phyloP scores from a whole-genome alignment of 2,888 invertebrate species.

The Ophraella communa region DNA sequence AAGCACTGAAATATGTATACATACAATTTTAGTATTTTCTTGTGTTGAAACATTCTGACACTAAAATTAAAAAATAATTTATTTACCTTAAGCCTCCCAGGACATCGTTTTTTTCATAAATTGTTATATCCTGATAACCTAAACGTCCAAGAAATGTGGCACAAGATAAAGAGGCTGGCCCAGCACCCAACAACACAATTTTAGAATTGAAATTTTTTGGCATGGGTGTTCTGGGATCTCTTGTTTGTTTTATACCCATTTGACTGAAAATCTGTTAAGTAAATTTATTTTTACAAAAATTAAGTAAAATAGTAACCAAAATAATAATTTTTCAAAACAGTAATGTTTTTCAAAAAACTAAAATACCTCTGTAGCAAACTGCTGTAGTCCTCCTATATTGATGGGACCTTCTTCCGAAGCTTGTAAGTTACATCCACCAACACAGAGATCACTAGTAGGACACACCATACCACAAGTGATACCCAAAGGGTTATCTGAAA shows the following conservation, averaged over 20 bases:
- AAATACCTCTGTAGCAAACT: slow-evolving; percentile 91
- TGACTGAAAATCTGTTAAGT: slow-evolving; percentile 80
- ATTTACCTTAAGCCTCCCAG: slow-evolving; percentile 86
- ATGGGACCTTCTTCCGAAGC: slow-evolving; percentile 97
- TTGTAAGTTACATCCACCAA: slow-evolving; percentile 95
- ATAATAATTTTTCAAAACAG: neutral
- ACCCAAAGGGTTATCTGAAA: slow-evolving; percentile 96
- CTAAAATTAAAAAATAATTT: no score
- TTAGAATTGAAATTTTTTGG: slow-evolving; percentile 68
- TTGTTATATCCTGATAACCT: slow-evolving; percentile 89
- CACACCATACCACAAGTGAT: slow-evolving; percentile 98
- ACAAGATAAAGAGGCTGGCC: slow-evolving; percentile 95
- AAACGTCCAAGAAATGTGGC: slow-evolving; percentile 94
- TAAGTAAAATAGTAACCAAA: neutral
- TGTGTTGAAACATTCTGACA: no score
- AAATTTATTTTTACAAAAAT: no score
- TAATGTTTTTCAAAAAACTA: neutral
- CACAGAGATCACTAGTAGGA: slow-evolving; percentile 97
- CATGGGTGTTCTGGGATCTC: slow-evolving; percentile 73
- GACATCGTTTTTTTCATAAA: slow-evolving; percentile 88
- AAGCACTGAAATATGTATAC: slow-evolving; percentile 68
- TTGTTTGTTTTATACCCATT: slow-evolving; percentile 90
- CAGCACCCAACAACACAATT: slow-evolving; percentile 91
- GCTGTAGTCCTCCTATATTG: slow-evolving; percentile 98
- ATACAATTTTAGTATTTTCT: neutral